A percentile compares a stretch with the other conserved stretches of the same genome.
Conservation (phyloP, 2,888 invertebrate genomes). For the Tachystola acroxantha region DNA sequence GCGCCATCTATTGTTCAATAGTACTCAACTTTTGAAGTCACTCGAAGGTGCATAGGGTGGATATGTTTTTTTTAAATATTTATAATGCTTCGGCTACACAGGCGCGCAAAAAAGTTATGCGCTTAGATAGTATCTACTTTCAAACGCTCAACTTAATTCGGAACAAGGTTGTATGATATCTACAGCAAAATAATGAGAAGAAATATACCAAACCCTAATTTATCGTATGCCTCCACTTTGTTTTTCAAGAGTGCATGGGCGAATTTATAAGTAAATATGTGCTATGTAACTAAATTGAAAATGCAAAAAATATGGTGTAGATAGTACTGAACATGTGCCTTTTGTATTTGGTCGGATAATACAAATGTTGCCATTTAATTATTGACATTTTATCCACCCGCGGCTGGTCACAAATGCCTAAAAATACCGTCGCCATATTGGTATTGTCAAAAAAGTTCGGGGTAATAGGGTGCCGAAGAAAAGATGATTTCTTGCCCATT, state of each 20-base stretch:
- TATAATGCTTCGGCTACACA: too few relatives aligned
- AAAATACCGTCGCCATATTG: constrained; percentile 79
- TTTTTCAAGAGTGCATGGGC: not conserved
- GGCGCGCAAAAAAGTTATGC: too few relatives aligned
- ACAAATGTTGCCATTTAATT: constrained; percentile 41
- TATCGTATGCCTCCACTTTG: too few relatives aligned
- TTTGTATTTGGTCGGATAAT: not conserved
- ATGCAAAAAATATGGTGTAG: not conserved
- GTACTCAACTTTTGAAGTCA: not conserved
- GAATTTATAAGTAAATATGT: not conserved
- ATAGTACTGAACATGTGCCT: not conserved
- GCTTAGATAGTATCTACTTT: too few relatives aligned
- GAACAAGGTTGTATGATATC: too few relatives aligned
- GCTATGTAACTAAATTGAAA: not conserved
- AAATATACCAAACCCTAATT: too few relatives aligned
- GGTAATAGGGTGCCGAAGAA: constrained; percentile 60
- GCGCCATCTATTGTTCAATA: constrained; percentile 1
- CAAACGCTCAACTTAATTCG: too few relatives aligned
- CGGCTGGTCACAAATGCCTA: constrained; percentile 72
- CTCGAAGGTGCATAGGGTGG: not conserved
- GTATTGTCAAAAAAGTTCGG: constrained; percentile 76
- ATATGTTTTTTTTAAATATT: too few relatives aligned
- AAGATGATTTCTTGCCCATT: constrained; percentile 69
- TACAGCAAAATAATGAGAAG: too few relatives aligned
- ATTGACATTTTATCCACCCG: constrained; percentile 41